These are phyloP conservation scores for Lapara coniferarum DNA, from an alignment of 2,888 invertebrate species.

Conservation along the genomic window DNA sequence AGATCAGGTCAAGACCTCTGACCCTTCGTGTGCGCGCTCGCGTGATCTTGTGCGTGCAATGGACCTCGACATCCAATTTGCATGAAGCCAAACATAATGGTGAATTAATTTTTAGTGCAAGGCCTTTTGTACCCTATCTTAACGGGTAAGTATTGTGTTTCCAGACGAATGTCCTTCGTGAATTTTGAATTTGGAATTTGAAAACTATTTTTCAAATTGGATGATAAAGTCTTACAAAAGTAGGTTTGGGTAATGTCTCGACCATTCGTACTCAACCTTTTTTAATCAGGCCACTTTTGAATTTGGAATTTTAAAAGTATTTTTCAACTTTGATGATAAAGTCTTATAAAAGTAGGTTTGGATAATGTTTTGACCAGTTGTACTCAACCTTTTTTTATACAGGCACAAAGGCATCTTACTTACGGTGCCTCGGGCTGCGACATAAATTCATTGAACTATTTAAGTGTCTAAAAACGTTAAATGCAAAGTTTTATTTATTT, in stretches of 20 bases:
- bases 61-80: constrained; percentile 55
- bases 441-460: too few species aligned
- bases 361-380: too few species aligned
- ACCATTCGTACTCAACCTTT: too few species aligned
- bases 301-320: background rate
- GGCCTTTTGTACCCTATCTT: constrained; percentile 4
- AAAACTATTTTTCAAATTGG: background rate
- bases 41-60: constrained; percentile 36
- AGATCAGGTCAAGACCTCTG: constrained; percentile 73
- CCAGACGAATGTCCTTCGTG: background rate
- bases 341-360: too few species aligned
- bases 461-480: too few species aligned
- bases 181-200: background rate
- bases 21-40: constrained; percentile 66
- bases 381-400: too few species aligned
- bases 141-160: constrained; percentile 3
- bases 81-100: constrained; percentile 64
- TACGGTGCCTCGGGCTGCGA: too few species aligned
- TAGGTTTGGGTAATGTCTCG: too few species aligned
- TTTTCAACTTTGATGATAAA: background rate
- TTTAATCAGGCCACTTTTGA: too few species aligned
- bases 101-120: constrained; percentile 25
- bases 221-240: too few species aligned
- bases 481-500: too few species aligned
- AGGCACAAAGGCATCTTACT: too few species aligned